These are phyloP conservation scores for Stegodyphus mimosarum DNA, from an alignment of 1,140 invertebrate genomes.

Conservation along the genomic window DNA sequence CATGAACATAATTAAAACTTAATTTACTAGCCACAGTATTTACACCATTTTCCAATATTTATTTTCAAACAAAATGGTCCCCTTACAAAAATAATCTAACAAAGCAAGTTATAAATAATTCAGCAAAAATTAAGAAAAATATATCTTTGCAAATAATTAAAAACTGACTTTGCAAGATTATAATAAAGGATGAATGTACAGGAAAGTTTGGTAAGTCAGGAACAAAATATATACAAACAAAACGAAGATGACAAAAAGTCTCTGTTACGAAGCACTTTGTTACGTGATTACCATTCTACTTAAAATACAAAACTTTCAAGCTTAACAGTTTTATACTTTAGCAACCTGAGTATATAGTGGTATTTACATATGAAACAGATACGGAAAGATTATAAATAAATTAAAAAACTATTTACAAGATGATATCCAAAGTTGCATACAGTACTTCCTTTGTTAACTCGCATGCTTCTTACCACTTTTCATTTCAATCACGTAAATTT, in stretches of 20 bases:
- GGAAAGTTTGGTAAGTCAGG: background rate
- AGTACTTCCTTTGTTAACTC: too few species aligned
- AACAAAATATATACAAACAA: conserved; percentile 34
- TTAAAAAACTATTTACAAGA: too few species aligned
- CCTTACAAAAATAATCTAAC: conserved; percentile 34
- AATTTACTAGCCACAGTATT: background rate
- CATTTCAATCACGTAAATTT: too few species aligned
- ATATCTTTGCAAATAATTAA: background rate
- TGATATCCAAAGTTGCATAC: too few species aligned
- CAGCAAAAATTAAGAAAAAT: conserved; percentile 3
- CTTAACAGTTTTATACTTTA: conserved; percentile 55
- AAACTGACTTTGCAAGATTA: conserved; percentile 5
- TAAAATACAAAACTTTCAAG: conserved; percentile 44
- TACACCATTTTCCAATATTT: background rate
- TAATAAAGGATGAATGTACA: background rate
- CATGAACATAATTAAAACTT: conserved; percentile 16
- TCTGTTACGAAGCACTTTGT: conserved; percentile 22
- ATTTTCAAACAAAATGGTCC: conserved; percentile 38
- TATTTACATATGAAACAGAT: conserved; percentile 44
- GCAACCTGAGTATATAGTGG: conserved; percentile 51
- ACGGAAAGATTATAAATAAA: conserved; percentile 17
- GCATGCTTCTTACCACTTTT: too few species aligned
- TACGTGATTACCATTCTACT: conserved; percentile 15
- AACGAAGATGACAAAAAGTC: conserved; percentile 23
- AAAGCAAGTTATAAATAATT: conserved; percentile 19